Evolutionary conservation across 2,113 vertebrate species (phyloP).

Genomic region (Syrmaticus mikado): DNA sequence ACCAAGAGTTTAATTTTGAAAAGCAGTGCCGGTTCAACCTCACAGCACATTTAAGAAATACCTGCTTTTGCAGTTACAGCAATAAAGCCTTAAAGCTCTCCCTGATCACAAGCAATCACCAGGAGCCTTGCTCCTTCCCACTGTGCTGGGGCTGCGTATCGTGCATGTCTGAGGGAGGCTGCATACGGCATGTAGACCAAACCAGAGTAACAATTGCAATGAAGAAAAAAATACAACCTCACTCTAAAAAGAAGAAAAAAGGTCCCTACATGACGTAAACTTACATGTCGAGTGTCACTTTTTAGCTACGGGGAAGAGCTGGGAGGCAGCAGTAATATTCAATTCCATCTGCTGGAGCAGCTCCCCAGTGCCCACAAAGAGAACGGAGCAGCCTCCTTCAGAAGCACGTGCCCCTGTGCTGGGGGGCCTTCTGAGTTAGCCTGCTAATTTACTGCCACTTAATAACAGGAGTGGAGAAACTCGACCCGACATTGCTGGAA

Average conservation of each 20-base stretch:
- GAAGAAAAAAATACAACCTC: not conserved
- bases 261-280: not conserved
- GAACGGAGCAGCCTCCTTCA: not conserved
- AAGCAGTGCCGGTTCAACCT: not conserved
- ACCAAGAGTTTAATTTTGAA: not conserved
- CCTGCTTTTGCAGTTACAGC: not conserved
- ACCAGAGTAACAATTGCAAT: accelerated
- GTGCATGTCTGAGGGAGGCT: not conserved
- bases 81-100: not conserved
- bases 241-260: not conserved
- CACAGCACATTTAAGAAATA: not conserved
- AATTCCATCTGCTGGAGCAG: not conserved
- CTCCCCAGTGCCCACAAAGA: not conserved
- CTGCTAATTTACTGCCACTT: conserved; percentile 59
- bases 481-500: not conserved
- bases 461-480: not conserved
- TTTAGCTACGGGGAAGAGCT: not conserved
- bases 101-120: not conserved
- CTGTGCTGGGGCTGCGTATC: not conserved
- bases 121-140: not conserved
- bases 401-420: not conserved
- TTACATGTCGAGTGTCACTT: not conserved
- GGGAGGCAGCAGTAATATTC: not conserved
- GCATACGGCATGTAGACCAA: not conserved
- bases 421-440: conserved; percentile 7